These are phyloP conservation scores for Adelges cooleyi DNA, from an alignment of 1,140 invertebrate species.

Conservation along the genomic window DNA sequence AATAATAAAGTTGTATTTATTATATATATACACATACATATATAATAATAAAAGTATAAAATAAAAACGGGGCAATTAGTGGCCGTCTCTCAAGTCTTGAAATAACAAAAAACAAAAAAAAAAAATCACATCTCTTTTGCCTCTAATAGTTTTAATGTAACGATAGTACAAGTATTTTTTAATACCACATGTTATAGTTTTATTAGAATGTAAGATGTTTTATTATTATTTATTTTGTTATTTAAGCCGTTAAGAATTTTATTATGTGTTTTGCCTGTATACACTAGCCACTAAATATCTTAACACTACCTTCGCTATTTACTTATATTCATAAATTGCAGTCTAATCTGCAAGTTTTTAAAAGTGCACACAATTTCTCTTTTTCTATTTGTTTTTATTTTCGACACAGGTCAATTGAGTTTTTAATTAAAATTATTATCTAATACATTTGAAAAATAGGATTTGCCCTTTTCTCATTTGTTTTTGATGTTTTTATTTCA, in stretches of 20 bases:
- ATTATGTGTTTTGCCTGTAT: conserved; percentile 10
- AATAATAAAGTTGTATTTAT: neutral
- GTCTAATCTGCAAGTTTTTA: no score
- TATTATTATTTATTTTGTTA: conserved; percentile 26
- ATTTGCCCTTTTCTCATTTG: no score
- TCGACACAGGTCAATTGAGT: no score
- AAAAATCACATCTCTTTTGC: conserved; percentile 4
- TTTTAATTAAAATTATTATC: no score
- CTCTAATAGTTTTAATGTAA: conserved; percentile 17
- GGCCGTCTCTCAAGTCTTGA: neutral
- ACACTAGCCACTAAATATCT: no score
- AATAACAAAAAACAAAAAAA: no score
- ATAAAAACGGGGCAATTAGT: neutral
- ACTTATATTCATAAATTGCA: no score
- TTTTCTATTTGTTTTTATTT: no score
- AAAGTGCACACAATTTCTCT: no score
- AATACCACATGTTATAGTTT: conserved; percentile 22
- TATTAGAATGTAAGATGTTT: conserved; percentile 22
- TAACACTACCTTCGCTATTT: no score
- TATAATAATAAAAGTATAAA: conserved; percentile 10
- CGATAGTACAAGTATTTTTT: conserved; percentile 22
- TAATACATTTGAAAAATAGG: no score
- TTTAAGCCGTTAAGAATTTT: conserved; percentile 18
- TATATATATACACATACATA: neutral
- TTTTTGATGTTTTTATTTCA: no score